phyloP scores from a whole-genome alignment of 1,140 invertebrate genomes.

The Drosophila pallidifrons region DNA sequence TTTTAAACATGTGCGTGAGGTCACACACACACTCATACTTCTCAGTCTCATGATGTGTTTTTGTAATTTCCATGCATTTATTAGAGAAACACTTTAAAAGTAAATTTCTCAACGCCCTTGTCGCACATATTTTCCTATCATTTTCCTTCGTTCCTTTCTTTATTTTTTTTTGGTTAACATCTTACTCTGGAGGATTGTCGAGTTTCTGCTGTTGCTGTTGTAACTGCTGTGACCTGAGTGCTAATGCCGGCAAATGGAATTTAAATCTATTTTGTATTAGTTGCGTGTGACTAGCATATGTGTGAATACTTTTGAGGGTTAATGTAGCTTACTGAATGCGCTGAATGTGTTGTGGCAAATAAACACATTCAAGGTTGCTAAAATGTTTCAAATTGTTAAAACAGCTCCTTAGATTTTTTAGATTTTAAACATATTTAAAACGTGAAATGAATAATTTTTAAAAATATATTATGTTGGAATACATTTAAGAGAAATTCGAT shows the following conservation, averaged over 20 bases:
- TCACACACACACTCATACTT: conserved; percentile 42
- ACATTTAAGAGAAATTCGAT: too few relatives aligned
- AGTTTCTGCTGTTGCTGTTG: conserved; percentile 2
- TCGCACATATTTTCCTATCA: conserved; percentile 19
- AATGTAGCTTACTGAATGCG: conserved; percentile 22
- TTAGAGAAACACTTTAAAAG: conserved; percentile 68
- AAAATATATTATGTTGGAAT: too few relatives aligned
- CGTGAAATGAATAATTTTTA: too few relatives aligned
- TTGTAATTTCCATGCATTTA: conserved; percentile 57
- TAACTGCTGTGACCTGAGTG: conserved; percentile 60
- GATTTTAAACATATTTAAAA: too few relatives aligned
- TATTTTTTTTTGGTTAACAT: conserved; percentile 19
- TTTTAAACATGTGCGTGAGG: conserved; percentile 59
- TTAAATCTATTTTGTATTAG: conserved; percentile 75
- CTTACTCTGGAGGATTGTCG: conserved; percentile 48
- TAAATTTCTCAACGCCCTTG: conserved; percentile 60
- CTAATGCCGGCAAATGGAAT: conserved; percentile 72
- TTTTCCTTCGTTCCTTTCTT: neutral
- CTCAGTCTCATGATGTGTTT: conserved; percentile 8
- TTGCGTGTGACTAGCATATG: conserved; percentile 59
- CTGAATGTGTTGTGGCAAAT: conserved; percentile 7
- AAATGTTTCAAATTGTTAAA: neutral
- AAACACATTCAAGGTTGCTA: neutral
- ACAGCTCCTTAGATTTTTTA: too few relatives aligned
- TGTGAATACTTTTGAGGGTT: conserved; percentile 27